phyloP scores from a whole-genome alignment of 2,888 invertebrate species.

The Danaus chrysippus region DNA sequence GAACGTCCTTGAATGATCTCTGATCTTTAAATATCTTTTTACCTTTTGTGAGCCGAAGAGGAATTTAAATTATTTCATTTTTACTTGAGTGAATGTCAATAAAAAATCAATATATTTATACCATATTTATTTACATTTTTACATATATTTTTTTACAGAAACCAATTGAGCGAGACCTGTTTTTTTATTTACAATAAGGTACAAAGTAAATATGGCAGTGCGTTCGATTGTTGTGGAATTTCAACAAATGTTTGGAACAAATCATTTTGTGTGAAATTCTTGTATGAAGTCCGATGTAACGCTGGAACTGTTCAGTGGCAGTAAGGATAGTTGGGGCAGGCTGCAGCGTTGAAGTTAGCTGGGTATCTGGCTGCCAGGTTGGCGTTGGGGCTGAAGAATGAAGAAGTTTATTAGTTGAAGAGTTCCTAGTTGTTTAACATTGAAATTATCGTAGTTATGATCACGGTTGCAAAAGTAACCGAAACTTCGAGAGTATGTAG shows the following conservation, averaged over 20 bases:
- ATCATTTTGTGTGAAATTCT: slow-evolving; percentile 3
- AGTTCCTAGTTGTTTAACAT: too few relatives aligned
- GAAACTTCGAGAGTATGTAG: neutral
- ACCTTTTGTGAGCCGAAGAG: too few relatives aligned
- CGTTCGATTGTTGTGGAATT: slow-evolving; percentile 34
- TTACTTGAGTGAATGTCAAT: neutral
- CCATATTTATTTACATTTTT: slow-evolving; percentile 47
- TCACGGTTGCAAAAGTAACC: too few relatives aligned
- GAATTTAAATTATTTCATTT: neutral
- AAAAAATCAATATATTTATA: slow-evolving; percentile 23
- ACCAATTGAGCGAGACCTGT: slow-evolving; percentile 37
- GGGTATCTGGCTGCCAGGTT: slow-evolving; percentile 65
- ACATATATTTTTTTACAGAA: slow-evolving; percentile 39
- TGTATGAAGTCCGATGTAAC: neutral
- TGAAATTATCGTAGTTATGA: too few relatives aligned
- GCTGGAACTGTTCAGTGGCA: slow-evolving; percentile 52
- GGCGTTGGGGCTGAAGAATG: slow-evolving; percentile 49
- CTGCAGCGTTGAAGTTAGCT: slow-evolving; percentile 73
- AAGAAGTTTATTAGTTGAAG: slow-evolving; percentile 15
- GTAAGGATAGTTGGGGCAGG: slow-evolving; percentile 81
- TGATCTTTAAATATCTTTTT: too few relatives aligned
- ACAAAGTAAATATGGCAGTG: slow-evolving; percentile 38
- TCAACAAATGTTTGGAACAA: slow-evolving; percentile 28
- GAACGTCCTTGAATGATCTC: too few relatives aligned
- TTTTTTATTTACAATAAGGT: slow-evolving; percentile 37